phyloP scores from a whole-genome alignment of 1,140 invertebrate genomes.

The Bathynomus jamesi region DNA sequence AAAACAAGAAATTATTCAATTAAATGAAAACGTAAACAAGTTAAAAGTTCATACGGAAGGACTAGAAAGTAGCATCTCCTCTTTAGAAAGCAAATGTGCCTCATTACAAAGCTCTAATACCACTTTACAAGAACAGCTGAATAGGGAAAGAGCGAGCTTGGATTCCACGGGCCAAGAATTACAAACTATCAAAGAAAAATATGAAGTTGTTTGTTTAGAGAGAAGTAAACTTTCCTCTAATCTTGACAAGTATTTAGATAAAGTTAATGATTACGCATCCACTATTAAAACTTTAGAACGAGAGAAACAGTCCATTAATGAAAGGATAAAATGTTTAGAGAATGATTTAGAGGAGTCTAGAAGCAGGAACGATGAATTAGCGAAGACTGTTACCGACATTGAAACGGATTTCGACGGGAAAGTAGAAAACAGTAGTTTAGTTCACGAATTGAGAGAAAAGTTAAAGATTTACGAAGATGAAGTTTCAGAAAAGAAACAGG shows the following conservation, averaged over 20 bases:
- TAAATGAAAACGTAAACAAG: not conserved
- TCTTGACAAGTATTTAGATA: not conserved
- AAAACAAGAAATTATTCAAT: not conserved
- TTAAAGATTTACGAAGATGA: not conserved
- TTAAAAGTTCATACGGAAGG: not conserved
- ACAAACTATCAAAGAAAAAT: not conserved
- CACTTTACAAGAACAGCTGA: not conserved
- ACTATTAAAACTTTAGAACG: not conserved
- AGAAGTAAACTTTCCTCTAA: not conserved
- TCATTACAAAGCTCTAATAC: not conserved
- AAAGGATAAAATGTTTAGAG: not conserved
- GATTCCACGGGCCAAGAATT: not conserved
- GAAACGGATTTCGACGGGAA: not conserved
- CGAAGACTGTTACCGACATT: not conserved
- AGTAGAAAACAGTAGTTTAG: not conserved
- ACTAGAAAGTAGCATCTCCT: not conserved
- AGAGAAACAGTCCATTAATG: not conserved
- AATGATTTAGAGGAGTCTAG: not conserved
- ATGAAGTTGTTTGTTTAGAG: not conserved
- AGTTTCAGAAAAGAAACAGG: not conserved
- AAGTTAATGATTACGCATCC: not conserved
- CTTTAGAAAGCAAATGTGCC: not conserved
- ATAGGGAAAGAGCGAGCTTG: not conserved
- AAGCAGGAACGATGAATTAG: not conserved
- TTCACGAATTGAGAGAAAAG: not conserved